Percentiles rank a stretch among this genome's conserved stretches.
Evolutionary conservation across 2,113 vertebrate genomes (phyloP).

Genomic region (Pomatostomus ruficeps): DNA sequence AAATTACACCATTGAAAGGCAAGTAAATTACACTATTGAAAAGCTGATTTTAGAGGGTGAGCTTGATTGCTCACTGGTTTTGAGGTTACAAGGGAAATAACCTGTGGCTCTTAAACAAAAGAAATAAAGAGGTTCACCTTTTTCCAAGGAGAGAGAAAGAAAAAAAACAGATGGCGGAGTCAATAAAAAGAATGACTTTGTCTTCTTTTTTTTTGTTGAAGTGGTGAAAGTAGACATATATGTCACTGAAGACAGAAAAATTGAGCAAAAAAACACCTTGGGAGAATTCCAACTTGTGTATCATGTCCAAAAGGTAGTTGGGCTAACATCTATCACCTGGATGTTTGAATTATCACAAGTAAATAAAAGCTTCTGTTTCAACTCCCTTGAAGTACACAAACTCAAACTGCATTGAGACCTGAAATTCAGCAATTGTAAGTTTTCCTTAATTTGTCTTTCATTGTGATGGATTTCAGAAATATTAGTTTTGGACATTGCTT

Average conservation of each 20-base stretch:
- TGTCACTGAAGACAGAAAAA: background rate
- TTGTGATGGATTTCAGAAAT: background rate
- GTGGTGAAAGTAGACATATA: background rate
- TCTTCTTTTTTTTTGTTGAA: background rate
- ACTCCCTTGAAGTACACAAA: background rate
- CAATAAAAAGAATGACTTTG: background rate
- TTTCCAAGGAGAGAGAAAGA: background rate
- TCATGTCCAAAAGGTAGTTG: background rate
- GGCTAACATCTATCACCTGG: background rate
- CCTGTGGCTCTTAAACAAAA: background rate
- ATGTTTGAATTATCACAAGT: background rate
- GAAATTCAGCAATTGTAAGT: background rate
- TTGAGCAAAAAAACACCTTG: rapidly evolving
- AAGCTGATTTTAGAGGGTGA: background rate
- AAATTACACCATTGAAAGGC: background rate
- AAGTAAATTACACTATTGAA: background rate
- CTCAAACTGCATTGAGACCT: background rate
- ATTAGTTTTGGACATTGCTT: background rate
- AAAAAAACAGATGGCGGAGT: background rate
- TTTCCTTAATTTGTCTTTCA: background rate
- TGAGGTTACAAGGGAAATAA: background rate
- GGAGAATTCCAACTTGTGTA: background rate
- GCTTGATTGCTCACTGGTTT: background rate
- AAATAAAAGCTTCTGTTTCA: background rate
- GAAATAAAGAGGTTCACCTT: background rate